Evolutionary conservation across 1,140 invertebrate species (phyloP).

Genomic region (Pseudachorutes palmiensis): DNA sequence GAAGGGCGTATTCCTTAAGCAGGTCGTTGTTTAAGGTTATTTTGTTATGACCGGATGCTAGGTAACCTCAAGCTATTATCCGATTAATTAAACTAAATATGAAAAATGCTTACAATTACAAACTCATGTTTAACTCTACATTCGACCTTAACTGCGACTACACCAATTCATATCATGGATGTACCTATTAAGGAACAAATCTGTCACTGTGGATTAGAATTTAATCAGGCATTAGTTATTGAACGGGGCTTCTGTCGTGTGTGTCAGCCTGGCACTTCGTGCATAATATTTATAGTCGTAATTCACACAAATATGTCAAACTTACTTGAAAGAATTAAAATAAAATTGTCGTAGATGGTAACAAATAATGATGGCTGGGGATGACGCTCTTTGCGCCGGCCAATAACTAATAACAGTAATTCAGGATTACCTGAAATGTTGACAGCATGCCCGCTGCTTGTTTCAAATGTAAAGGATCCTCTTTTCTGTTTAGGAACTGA

Average conservation of each 20-base stretch:
- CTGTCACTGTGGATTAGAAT: background rate
- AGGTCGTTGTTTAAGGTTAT: constrained; percentile 30
- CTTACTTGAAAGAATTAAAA: too few relatives aligned
- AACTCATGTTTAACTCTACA: background rate
- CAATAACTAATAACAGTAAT: too few relatives aligned
- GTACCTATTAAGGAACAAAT: constrained; percentile 21
- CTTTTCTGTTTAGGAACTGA: background rate
- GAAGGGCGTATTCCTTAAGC: constrained; percentile 32
- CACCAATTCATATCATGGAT: constrained; percentile 29
- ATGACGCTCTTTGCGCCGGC: too few relatives aligned
- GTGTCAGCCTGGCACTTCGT: background rate
- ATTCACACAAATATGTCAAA: background rate
- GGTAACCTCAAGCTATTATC: constrained; percentile 13
- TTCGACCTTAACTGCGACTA: background rate
- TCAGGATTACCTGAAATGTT: too few relatives aligned
- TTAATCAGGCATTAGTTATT: background rate
- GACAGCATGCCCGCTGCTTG: too few relatives aligned
- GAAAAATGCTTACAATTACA: constrained; percentile 7
- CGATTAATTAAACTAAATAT: background rate
- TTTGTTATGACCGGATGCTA: constrained; percentile 16
- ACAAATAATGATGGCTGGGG: too few relatives aligned
- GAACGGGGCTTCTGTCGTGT: background rate
- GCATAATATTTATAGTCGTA: background rate
- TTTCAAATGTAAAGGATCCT: background rate
- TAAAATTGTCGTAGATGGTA: too few relatives aligned